Evolutionary conservation across 2,888 invertebrate genomes (phyloP).

Genomic region (Cartodere bifasciata): DNA sequence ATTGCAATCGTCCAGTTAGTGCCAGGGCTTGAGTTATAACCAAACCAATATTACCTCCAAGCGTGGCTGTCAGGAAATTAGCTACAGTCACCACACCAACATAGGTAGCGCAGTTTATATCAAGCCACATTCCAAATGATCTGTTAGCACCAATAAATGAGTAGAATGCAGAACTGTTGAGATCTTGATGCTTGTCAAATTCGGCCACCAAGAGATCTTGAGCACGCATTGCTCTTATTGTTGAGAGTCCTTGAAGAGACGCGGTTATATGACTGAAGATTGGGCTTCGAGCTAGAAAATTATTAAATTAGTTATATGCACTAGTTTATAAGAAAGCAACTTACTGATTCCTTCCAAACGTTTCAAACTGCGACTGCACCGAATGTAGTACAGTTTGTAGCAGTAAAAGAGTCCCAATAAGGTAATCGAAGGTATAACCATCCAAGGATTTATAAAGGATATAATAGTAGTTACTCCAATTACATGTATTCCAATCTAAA

Average conservation of each 20-base stretch:
- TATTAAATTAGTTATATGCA: no score
- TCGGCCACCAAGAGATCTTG: conserved; percentile 48
- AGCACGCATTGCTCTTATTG: conserved; percentile 59
- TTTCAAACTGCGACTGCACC: conserved; percentile 63
- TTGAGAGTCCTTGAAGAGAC: conserved; percentile 62
- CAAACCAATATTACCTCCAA: no score
- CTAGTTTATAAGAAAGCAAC: no score
- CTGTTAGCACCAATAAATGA: conserved; percentile 49
- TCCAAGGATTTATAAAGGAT: conserved; percentile 56
- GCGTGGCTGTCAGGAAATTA: conserved; percentile 24
- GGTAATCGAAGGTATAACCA: conserved; percentile 50
- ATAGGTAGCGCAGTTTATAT: conserved; percentile 30
- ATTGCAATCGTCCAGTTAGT: no score
- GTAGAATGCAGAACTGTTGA: conserved; percentile 64
- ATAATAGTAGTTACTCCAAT: conserved; percentile 63
- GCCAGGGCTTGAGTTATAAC: no score
- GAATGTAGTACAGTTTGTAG: conserved; percentile 54
- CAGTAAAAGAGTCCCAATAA: conserved; percentile 52
- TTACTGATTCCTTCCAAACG: conserved; percentile 55
- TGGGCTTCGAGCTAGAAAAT: conserved; percentile 57
- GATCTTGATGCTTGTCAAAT: conserved; percentile 51
- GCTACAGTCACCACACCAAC: conserved; percentile 23
- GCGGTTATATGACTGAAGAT: conserved; percentile 66
- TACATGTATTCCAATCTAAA: conserved; percentile 38
- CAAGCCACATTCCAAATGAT: conserved; percentile 60